phyloP scores from a whole-genome alignment of 2,113 vertebrate genomes.

The Microcebus lehilahytsara region DNA sequence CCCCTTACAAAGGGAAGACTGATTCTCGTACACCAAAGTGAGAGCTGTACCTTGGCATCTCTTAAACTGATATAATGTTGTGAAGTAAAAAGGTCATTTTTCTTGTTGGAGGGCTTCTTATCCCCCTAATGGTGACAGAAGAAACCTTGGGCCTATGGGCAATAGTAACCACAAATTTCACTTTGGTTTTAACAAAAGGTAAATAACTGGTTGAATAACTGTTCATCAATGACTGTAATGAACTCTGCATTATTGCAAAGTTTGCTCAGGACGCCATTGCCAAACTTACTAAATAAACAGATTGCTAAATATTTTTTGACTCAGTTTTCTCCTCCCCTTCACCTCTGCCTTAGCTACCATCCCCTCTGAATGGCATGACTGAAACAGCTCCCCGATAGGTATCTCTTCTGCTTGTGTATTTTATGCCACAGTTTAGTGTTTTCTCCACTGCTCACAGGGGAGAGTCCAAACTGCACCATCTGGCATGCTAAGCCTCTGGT shows the following conservation, averaged over 20 bases:
- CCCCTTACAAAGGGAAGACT: constrained; percentile 72
- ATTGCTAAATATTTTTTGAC: not conserved
- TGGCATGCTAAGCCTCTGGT: not conserved
- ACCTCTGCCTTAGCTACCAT: not conserved
- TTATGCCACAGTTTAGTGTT: not conserved
- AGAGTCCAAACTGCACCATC: not conserved
- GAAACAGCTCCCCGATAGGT: not conserved
- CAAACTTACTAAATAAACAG: not conserved
- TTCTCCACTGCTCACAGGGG: not conserved
- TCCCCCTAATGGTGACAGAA: constrained; percentile 75
- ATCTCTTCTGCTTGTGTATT: fast-evolving
- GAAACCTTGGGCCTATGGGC: constrained; percentile 59
- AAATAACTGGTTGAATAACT: not conserved
- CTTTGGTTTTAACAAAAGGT: constrained; percentile 11
- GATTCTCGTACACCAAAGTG: constrained; percentile 1
- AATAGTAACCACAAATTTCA: constrained; percentile 47
- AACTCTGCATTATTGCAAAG: not conserved
- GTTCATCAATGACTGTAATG: not conserved
- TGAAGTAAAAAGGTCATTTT: constrained; percentile 76
- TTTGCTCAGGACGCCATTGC: not conserved
- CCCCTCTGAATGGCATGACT: not conserved
- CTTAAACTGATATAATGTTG: constrained; percentile 75
- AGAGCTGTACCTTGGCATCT: constrained; percentile 54
- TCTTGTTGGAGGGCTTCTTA: constrained; percentile 73
- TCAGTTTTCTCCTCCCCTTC: not conserved